phyloP scores from a whole-genome alignment of 2,113 vertebrate genomes.

The Ceyx cyanopectus region DNA sequence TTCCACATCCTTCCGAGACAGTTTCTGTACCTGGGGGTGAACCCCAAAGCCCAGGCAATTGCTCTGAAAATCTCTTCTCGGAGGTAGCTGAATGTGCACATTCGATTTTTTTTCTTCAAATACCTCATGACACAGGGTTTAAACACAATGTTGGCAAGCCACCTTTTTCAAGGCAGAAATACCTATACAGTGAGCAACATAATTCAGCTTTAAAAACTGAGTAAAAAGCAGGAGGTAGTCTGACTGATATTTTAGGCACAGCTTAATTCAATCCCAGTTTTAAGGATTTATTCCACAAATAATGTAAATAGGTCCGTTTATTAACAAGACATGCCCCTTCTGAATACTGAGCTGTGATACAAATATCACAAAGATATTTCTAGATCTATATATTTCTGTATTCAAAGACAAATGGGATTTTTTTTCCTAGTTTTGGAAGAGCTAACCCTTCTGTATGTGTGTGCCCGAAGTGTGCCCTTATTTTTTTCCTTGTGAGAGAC shows the following conservation, averaged over 20 bases:
- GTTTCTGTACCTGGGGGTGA: not conserved
- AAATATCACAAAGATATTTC: not conserved
- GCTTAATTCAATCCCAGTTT: not conserved
- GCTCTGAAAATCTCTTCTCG: not conserved
- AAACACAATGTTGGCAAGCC: not conserved
- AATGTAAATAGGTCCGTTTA: not conserved
- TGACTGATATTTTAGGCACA: not conserved
- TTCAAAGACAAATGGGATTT: not conserved
- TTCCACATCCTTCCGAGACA: not conserved
- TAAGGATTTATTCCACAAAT: not conserved
- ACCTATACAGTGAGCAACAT: not conserved
- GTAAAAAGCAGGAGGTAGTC: not conserved
- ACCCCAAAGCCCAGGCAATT: not conserved
- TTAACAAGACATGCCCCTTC: rapidly evolving
- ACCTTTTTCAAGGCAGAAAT: not conserved
- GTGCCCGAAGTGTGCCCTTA: not conserved
- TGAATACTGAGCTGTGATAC: not conserved
- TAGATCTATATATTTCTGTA: not conserved
- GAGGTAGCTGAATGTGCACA: not conserved
- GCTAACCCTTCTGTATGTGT: not conserved
- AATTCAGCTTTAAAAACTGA: not conserved
- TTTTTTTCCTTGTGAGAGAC: not conserved
- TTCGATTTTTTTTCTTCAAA: too few species aligned
- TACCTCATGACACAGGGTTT: not conserved
- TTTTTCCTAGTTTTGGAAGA: not conserved